Base-by-base conservation (phyloP, 2,888 invertebrate species). In the Ptychoptera albimana region DNA sequence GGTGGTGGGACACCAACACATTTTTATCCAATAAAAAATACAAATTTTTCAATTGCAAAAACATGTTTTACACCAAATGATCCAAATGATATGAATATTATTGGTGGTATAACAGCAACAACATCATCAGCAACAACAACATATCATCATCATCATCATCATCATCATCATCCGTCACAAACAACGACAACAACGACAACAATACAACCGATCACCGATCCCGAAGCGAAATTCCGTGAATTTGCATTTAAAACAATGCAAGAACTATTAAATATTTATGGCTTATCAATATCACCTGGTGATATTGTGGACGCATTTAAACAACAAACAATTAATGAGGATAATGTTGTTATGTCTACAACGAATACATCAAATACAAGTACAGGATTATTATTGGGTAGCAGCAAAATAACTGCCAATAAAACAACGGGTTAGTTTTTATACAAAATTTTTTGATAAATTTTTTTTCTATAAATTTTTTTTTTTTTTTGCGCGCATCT, bases 301-400 rank as follows among this genome's bases (percentile, higher is more conserved):
- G 53, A 53, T 40, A 51, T 53, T 42, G 48, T 52, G 12, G 52
- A 53, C 39, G 51, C 51, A 23, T 51, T 52, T 29, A 51, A 51
- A 34, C 50, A 49, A 29, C 51, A 50, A 42, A 43, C 42, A 23
- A 23, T 7, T 23, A 23, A 3, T 23, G 23, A 3, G 4, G 23
- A 7, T 23, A 23, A 7, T 23, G 23, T 23, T 23, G 23, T 23
- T 23, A 7, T 7, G 3, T 23, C 23, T 23, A 37, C 39, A 41
- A 12, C 43, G 31, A 31, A 9, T 29, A 14, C 39, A 39, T 11
- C 32, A 13, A 37, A 23, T 23, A 32, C 32, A 32, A 8, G 3
- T 32, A 32, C 9, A 11, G 32, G n/a, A 32, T 11, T 32, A 32
- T 32, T 11, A 32, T 8, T 30, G 9, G 6, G 6, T 30, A 6